These are phyloP conservation scores for Eupleurogrammus muticus DNA, from an alignment of 2,797 vertebrate genomes.

Conservation along the genomic window DNA sequence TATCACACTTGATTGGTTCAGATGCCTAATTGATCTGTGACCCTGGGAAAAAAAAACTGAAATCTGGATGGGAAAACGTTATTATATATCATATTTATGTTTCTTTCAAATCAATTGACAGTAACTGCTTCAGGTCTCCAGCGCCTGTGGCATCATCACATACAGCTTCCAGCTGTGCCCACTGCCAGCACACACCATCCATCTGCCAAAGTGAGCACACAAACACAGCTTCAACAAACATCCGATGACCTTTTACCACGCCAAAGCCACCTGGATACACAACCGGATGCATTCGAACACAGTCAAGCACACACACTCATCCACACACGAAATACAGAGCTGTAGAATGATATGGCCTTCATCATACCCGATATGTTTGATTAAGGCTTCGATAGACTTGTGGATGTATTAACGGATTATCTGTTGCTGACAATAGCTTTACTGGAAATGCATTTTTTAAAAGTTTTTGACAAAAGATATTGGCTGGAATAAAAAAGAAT, in stretches of 20 bases:
- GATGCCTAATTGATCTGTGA: conserved; percentile 16
- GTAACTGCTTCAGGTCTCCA: neutral
- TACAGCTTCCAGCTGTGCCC: conserved; percentile 48
- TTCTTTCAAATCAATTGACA: conserved; percentile 4
- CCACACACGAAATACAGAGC: conserved; percentile 22
- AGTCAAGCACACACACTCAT: conserved; percentile 39
- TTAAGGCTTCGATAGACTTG: conserved; percentile 51
- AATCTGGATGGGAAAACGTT: too few species aligned
- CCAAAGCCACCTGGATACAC: conserved; percentile 64
- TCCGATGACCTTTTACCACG: conserved; percentile 61
- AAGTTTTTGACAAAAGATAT: conserved; percentile 3
- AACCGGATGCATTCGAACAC: conserved; percentile 50
- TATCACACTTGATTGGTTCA: conserved; percentile 17
- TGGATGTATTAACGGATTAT: conserved; percentile 17
- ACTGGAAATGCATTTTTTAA: conserved; percentile 6
- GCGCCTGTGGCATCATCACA: conserved; percentile 34
- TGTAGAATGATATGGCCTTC: conserved; percentile 32
- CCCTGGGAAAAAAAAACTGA: conserved; percentile 1
- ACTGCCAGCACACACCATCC: conserved; percentile 43
- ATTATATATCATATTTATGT: neutral
- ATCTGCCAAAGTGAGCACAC: conserved; percentile 59
- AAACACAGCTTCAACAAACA: conserved; percentile 66
- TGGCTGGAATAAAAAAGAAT: too few species aligned
- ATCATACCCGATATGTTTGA: conserved; percentile 42
- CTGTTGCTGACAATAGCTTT: conserved; percentile 15